Evolutionary conservation across 1,140 invertebrate species (phyloP).

Genomic region (Papilio glaucus): DNA sequence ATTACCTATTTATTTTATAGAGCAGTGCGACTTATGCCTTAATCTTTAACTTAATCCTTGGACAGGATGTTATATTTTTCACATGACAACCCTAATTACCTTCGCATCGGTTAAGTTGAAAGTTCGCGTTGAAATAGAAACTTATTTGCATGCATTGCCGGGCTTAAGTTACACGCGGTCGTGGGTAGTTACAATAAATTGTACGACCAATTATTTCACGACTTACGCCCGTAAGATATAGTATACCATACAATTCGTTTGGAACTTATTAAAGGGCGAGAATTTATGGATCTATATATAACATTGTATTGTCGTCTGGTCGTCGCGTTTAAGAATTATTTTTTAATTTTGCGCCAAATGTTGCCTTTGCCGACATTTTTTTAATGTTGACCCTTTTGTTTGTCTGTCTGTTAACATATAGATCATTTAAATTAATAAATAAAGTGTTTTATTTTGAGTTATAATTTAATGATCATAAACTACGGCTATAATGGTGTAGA

Average conservation of each 20-base stretch:
- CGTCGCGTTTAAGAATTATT: background rate
- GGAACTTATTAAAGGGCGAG: background rate
- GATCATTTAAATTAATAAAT: too few relatives aligned
- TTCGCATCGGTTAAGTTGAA: conserved; percentile 48
- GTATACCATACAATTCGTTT: conserved; percentile 24
- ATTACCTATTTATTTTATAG: conserved; percentile 2
- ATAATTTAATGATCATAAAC: too few relatives aligned
- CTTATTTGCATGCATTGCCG: conserved; percentile 44
- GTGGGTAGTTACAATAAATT: conserved; percentile 65
- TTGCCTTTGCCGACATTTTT: background rate
- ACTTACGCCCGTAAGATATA: conserved; percentile 52
- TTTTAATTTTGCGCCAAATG: background rate
- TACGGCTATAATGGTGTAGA: too few relatives aligned
- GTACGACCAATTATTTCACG: conserved; percentile 65
- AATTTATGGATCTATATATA: conserved; percentile 29
- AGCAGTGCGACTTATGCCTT: background rate
- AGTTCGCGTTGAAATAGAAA: conserved; percentile 49
- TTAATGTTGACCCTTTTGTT: background rate
- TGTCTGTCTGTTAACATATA: background rate
- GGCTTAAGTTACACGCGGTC: conserved; percentile 46
- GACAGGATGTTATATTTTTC: conserved; percentile 35
- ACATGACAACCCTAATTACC: conserved; percentile 23
- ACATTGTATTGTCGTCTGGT: background rate
- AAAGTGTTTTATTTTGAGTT: too few relatives aligned
- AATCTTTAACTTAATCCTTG: background rate